Evolutionary conservation across 92 coral and sea anemone genomes (phyloP).

Genomic region (Parazoanthus darwini): DNA sequence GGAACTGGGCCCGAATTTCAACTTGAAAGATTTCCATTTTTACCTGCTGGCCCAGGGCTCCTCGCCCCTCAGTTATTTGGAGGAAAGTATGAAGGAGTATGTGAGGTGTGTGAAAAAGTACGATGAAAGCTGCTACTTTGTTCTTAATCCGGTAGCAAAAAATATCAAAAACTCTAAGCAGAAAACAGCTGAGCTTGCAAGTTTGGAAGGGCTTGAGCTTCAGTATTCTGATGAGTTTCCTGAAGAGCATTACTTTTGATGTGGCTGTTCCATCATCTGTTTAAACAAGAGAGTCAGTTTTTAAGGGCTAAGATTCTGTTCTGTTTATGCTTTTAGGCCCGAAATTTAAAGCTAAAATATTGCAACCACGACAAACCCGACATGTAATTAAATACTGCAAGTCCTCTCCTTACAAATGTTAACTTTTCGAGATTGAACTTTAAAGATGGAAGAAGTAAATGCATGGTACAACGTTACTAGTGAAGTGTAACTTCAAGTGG

Average conservation of each 20-base stretch:
- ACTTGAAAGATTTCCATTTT: slow-evolving; percentile 85
- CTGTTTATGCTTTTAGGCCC: no score
- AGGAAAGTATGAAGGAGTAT: slow-evolving; percentile 76
- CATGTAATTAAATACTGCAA: no score
- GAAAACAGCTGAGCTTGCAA: not conserved
- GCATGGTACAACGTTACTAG: no score
- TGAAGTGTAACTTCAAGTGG: no score
- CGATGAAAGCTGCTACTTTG: slow-evolving; percentile 70
- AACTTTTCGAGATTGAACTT: no score
- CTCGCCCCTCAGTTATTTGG: slow-evolving; percentile 77
- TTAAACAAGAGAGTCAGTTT: not conserved
- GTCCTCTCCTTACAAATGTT: no score
- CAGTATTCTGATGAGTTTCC: not conserved
- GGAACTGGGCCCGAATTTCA: slow-evolving; percentile 63
- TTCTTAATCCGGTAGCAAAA: slow-evolving; percentile 49
- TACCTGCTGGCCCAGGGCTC: slow-evolving; percentile 87
- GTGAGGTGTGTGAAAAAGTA: slow-evolving; percentile 64
- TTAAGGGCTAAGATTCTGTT: no score
- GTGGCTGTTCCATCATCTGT: not conserved
- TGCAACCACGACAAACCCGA: no score
- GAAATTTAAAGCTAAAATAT: no score
- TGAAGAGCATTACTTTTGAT: slow-evolving; percentile 13
- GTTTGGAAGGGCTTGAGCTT: not conserved
- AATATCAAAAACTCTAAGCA: not conserved
- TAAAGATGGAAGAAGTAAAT: no score